phyloP scores from a whole-genome alignment of 2,797 vertebrate species.

The Sebastes melanostomus region DNA sequence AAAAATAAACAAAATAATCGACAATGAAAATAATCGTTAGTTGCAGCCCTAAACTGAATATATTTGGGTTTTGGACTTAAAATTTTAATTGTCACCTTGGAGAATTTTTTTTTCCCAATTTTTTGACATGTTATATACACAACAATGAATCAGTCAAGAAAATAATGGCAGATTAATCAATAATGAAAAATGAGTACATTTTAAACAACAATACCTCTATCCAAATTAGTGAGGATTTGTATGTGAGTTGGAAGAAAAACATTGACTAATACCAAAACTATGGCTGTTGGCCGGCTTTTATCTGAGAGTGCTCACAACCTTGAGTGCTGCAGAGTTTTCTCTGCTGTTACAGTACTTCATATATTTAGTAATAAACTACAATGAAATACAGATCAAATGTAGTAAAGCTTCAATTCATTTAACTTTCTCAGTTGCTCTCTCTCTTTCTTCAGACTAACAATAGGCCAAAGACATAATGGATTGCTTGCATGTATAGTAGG shows the following conservation, averaged over 20 bases:
- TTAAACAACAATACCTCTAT: not conserved
- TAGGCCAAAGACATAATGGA: conserved; percentile 18
- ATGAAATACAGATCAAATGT: not conserved
- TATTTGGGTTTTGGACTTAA: not conserved
- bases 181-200: not conserved
- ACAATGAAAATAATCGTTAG: too few relatives aligned
- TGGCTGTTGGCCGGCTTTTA: not conserved
- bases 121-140: not conserved
- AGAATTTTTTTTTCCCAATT: not conserved
- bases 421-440: not conserved
- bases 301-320: not conserved
- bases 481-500: conserved; percentile 12
- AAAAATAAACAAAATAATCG: too few relatives aligned
- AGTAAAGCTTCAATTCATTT: not conserved
- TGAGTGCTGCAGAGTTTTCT: not conserved
- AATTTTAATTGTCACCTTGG: not conserved
- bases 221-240: not conserved
- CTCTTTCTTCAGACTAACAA: not conserved
- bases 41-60: not conserved
- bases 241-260: not conserved
- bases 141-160: not conserved
- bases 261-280: not conserved
- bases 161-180: not conserved
- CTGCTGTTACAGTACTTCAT: not conserved
- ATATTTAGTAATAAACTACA: conserved; percentile 1